phyloP scores from a whole-genome alignment of 2,888 invertebrate genomes.

The Blastobasis lacticolella region DNA sequence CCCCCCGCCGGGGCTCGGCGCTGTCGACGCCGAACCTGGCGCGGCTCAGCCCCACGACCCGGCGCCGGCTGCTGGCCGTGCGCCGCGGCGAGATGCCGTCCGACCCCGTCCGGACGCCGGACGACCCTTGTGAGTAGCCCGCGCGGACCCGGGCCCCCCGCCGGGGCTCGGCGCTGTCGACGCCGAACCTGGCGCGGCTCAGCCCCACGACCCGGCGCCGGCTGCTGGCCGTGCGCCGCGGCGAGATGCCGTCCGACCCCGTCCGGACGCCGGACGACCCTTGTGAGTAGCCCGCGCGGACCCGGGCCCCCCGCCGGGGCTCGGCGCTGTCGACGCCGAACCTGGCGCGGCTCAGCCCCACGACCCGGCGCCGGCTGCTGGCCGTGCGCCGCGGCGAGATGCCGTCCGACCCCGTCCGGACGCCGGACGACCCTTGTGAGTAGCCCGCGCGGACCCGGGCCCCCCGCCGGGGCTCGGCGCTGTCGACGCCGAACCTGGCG shows the following conservation, averaged over 20 bases:
- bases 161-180: constrained; percentile 53
- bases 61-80: constrained; percentile 52
- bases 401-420: constrained; percentile 57
- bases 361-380: constrained; percentile 47
- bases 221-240: constrained; percentile 50
- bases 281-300: constrained; percentile 37
- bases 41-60: constrained; percentile 48
- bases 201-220: constrained; percentile 53
- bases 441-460: no score
- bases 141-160: constrained; percentile 35
- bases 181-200: constrained; percentile 47
- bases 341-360: constrained; percentile 46
- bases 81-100: constrained; percentile 60
- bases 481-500: constrained; percentile 52
- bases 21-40: constrained; percentile 53
- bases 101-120: constrained; percentile 53
- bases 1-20: constrained; percentile 54
- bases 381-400: constrained; percentile 57
- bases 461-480: constrained; percentile 51
- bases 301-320: constrained; percentile 51
- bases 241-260: constrained; percentile 61
- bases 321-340: constrained; percentile 59
- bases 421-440: constrained; percentile 59
- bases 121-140: constrained; percentile 49
- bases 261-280: constrained; percentile 55